Conservation (phyloP, 64 coral and sea anemone genomes). For the Exaiptasia diaphana region DNA sequence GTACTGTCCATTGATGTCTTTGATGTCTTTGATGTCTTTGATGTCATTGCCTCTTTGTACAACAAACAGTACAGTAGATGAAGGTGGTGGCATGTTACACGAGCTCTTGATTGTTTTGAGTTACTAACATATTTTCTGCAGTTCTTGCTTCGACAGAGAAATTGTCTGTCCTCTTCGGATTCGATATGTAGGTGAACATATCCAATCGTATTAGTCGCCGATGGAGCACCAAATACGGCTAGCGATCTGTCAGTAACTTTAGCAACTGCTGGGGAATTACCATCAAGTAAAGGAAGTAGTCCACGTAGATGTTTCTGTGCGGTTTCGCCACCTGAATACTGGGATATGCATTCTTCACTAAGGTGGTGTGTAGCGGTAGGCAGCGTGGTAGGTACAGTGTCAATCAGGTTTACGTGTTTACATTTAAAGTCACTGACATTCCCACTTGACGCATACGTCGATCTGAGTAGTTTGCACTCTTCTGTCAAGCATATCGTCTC, state of each 20-base stretch:
- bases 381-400: neutral
- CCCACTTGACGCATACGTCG: neutral
- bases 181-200: neutral
- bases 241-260: neutral
- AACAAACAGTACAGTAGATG: slow-evolving; percentile 18
- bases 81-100: slow-evolving; percentile 11
- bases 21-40: neutral
- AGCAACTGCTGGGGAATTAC: neutral
- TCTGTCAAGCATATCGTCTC: neutral
- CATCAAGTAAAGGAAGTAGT: neutral
- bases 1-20: neutral
- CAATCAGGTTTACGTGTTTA: neutral
- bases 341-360: neutral
- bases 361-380: neutral
- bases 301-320: neutral
- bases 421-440: neutral
- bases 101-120: neutral
- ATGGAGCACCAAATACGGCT: neutral
- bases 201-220: slow-evolving; percentile 30
- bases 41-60: neutral
- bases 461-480: neutral
- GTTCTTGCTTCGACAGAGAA: neutral
- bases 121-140: slow-evolving; percentile 9
- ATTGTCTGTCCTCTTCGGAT: neutral
- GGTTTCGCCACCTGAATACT: neutral